Evolutionary conservation across 2,797 vertebrate species (phyloP), one percentile per base, ranked within the genome.

Genomic region (Bryconaethiops microstoma): DNA sequence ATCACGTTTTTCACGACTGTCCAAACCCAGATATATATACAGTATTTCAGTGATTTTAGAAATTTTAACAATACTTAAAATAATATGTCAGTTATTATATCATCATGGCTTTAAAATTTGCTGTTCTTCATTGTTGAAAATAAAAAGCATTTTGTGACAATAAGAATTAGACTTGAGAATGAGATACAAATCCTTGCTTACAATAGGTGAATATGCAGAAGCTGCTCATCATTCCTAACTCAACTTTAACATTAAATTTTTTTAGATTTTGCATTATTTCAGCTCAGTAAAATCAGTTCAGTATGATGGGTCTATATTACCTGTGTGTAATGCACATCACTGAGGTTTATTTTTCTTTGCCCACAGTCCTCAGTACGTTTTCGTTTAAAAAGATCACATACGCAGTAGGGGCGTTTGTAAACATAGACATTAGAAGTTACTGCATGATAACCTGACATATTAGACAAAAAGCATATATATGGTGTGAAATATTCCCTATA

Each of bases 121-220:
- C 48, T 16, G 7, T 54, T 52, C 39, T 48, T 64, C 59, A 25
- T 72, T 23, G 74, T 45, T 72, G 35, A 65, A 23, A 74, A 71
- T 64, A 45, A 54, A 64, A 29, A 17, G 35, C 29, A 5, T 72
- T 77, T 65, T 21, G 19, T 45, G 14, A 19, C 48, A 21, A n/a
- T 48, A 21, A 23, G 45, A 14, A 48, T 45, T 35, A 42, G 29
- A 9, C 29, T 63, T 65, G 74, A 57, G 35, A 35, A 70, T 48
- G 48, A 81, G 63, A 71, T 45, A 71, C 54, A 64, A 59, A 40
- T 72, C 50, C 65, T 42, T 29, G 25, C 73, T 45, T 65, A 16
- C 59, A 76, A 59, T n/a, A 6, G 29, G 17, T 25, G 23, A 64
- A 76, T 65, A 57, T 72, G 48, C 54, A 71, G 62, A 76, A 48